Evolutionary conservation across 2,797 vertebrate species (phyloP), one percentile per base, ranked within the genome.

Genomic region (Fringilla coelebs): DNA sequence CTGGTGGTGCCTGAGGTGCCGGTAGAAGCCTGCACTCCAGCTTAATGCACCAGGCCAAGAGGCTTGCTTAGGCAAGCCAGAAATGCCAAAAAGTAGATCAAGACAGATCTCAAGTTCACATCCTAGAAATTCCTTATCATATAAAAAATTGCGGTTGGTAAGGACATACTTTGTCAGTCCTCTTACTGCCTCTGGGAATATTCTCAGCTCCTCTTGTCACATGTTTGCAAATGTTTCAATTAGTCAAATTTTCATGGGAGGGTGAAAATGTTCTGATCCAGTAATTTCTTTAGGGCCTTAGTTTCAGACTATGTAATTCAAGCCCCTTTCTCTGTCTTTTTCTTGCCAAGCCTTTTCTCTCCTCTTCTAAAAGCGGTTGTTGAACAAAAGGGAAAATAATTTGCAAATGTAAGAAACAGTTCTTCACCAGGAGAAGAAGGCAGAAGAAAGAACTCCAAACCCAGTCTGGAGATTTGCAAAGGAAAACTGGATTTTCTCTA

Each of bases 1-100:
- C 10, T 0, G 12, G 57, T 1, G 18, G 13, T 14, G 51, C 43
- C 52, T 1, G 19, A 43, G 21, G 25, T 3, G 43, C 36, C 2
- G 6, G 9, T 8, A 1, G 7, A 19, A 63, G 7, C 62, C 46
- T 25, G 46, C 16, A 6, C 4, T 32, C 28, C 65, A 4, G 16
- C 49, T 62, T 40, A 60, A 17, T 0, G 7, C 65, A 48, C 17
- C 4, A 10, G 58, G 45, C 25, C 40, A 28, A 36, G 16, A 46
- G 40, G 34, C 3, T 15, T 19, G 14, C 10, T 54, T 78, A 46
- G 73, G 21, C 43, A 36, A 80, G 63, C 10, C 48, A 55, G 60
- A 80, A 87, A 66, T 17, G 45, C 28, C 46, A 43, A 51, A 66
- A 88, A 61, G 61, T 13, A 68, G 26, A 31, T 57, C 31, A 36